These are phyloP conservation scores for Trichacis sp. DNA, from an alignment of 2,888 invertebrate species.

Conservation along the genomic window DNA sequence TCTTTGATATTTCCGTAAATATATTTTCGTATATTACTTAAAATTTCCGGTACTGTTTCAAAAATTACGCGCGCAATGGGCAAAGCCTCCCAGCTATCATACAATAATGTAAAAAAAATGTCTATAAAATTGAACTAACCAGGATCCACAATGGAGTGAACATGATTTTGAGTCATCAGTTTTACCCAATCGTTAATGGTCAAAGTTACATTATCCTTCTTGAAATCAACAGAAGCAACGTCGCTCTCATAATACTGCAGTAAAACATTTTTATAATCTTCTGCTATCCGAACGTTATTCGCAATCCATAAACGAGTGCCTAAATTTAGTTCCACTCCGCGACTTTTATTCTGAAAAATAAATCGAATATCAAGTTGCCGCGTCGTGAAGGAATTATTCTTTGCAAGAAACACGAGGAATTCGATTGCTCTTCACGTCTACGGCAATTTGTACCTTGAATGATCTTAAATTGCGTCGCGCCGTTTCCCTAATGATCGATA, in stretches of 20 bases:
- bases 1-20: no score
- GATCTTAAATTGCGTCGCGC: constrained; percentile 45
- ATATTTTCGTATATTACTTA: no score
- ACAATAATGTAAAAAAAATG: no score
- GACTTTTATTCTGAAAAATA: constrained; percentile 44
- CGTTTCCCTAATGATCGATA: constrained; percentile 46
- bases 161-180: constrained; percentile 72
- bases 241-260: constrained; percentile 71
- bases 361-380: neutral
- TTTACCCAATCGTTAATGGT: constrained; percentile 75
- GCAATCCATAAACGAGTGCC: constrained; percentile 56
- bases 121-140: constrained; percentile 66
- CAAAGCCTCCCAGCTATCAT: no score
- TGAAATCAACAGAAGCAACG: constrained; percentile 71
- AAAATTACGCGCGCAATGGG: no score
- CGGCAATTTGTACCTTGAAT: neutral
- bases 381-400: no score
- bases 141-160: constrained; percentile 71
- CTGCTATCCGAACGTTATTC: constrained; percentile 48
- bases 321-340: constrained; percentile 49
- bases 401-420: no score
- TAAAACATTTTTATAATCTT: constrained; percentile 69
- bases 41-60: no score
- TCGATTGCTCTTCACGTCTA: no score
- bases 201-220: constrained; percentile 65